These are phyloP conservation scores for Manis crassicaudata DNA, from an alignment of 2,797 vertebrate genomes.

Conservation along the genomic window DNA sequence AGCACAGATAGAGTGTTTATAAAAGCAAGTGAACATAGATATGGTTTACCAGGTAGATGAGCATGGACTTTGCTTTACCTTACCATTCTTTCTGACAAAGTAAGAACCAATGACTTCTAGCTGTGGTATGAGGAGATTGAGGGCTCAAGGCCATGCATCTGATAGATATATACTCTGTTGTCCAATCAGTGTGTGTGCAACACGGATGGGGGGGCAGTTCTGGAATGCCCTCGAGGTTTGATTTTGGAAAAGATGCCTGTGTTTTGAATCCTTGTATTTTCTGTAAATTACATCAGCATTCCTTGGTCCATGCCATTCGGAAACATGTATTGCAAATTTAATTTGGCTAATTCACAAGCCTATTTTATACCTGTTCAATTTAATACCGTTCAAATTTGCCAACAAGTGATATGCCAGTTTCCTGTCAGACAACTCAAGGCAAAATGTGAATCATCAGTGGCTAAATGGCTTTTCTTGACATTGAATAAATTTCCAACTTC, in stretches of 20 bases:
- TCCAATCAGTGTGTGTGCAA: not conserved
- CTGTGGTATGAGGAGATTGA: not conserved
- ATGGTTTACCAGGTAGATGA: not conserved
- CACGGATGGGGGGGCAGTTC: not conserved
- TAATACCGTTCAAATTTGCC: constrained; percentile 76
- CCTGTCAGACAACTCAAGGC: constrained; percentile 74
- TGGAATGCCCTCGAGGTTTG: not conserved
- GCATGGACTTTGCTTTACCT: not conserved
- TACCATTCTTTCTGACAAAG: not conserved
- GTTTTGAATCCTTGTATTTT: constrained; percentile 58
- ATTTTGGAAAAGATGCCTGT: constrained; percentile 49
- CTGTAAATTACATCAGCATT: constrained; percentile 76
- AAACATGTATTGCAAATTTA: constrained; percentile 75
- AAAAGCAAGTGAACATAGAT: not conserved
- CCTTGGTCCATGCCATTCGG: constrained; percentile 44
- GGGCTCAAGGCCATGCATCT: not conserved
- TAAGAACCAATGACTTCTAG: not conserved
- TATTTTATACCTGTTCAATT: constrained; percentile 82
- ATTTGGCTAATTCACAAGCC: constrained; percentile 78
- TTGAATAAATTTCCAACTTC: constrained; percentile 77
- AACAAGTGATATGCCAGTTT: constrained; percentile 70
- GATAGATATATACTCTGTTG: not conserved
- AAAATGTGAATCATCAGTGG: constrained; percentile 77
- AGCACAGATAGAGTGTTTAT: not conserved
- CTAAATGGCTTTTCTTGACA: constrained; percentile 79